These are phyloP conservation scores for Sebastes variabilis DNA, from an alignment of 2,797 vertebrate genomes.

Conservation along the genomic window DNA sequence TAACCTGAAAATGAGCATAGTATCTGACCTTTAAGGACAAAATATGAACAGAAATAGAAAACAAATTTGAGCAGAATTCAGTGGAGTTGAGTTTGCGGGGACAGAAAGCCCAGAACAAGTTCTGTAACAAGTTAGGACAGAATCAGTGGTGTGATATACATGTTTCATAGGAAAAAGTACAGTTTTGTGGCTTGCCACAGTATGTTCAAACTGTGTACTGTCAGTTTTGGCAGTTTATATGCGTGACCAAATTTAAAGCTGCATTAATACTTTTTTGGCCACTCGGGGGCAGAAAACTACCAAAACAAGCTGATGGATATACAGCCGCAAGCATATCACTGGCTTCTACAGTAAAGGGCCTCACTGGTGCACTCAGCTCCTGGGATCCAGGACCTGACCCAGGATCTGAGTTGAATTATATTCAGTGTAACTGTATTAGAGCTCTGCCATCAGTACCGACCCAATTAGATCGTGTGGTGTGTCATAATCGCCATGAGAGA, in stretches of 20 bases:
- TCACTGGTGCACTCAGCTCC: neutral
- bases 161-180: neutral
- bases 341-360: neutral
- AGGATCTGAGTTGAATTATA: neutral
- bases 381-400: neutral
- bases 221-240: neutral
- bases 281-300: neutral
- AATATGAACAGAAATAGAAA: neutral
- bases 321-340: neutral
- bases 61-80: neutral
- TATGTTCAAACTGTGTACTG: neutral
- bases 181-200: neutral
- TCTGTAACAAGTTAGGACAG: neutral
- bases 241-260: neutral
- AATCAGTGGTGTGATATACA: neutral
- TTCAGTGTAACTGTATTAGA: neutral
- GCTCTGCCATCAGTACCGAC: neutral
- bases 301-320: neutral
- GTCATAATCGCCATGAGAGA: too few relatives aligned
- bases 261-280: neutral
- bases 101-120: neutral
- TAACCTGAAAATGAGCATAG: too few relatives aligned
- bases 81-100: accelerated
- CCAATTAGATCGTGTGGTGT: neutral
- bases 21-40: neutral